Evolutionary conservation across 2,797 vertebrate species (phyloP), one percentile per base, ranked within the genome.

Genomic region (Cryptoblepharus egeriae): DNA sequence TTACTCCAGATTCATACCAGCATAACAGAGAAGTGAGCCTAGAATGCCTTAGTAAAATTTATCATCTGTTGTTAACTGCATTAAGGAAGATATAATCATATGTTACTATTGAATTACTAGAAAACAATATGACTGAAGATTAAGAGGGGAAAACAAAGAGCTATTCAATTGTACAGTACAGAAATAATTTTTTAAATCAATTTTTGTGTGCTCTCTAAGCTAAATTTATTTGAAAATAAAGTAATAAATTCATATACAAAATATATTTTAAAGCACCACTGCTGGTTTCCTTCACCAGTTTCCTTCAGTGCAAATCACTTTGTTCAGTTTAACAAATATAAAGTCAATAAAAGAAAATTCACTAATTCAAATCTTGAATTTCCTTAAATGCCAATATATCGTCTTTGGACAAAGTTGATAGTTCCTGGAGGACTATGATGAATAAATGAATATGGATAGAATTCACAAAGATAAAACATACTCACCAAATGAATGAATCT

Each of bases 191-290:
- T 80, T 75, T 84, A 63, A 85, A 91, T 88, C 91, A 91, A 87
- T 93, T 89, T 83, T 91, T 88, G 80, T 87, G 65, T 52, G n/a
- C 84, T 91, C 77, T 92, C 89, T 58, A 75, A 83, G 88, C 90
- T 92, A 93, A 91, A 89, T 87, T 91, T 90, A 86, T 93, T 94
- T 94, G 93, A 91, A 93, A 94, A 93, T 92, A 93, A 92, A 95
- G 89, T 78, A 91, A 92, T 91, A 90, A 92, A 93, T 89, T 88
- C 85, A 78, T 86, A 92, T 89, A 85, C 81, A 84, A 90, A n/a
- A n/a, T n/a, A n/a, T 77, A 76, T 89, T 79, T 83, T 87, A 85
- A 92, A 91, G 85, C 84, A 87, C 87, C 90, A 89, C 80, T 87
- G 70, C 80, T 81, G 84, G 69, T 12, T 12, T 22, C 79, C 88